Conservation (phyloP, 2,888 invertebrate genomes). For the Spilarctia lutea region DNA sequence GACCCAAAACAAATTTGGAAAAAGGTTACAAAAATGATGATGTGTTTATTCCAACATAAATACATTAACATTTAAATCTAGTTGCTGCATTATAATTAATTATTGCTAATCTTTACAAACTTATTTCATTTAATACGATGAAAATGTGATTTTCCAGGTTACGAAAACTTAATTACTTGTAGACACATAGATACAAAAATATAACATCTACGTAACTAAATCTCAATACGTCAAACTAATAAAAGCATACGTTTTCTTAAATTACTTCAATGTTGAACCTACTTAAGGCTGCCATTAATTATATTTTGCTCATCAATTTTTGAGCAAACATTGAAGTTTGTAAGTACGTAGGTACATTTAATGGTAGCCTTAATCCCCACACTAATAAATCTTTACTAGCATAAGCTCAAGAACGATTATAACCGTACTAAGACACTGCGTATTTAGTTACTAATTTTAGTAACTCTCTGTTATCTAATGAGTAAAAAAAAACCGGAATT, state of each 20-base stretch:
- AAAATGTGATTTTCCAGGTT: too few species aligned
- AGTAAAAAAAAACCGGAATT: neutral
- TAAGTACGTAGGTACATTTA: neutral
- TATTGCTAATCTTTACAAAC: neutral
- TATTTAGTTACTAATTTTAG: neutral
- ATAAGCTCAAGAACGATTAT: neutral
- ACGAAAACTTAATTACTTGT: neutral
- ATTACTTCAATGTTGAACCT: neutral
- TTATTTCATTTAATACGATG: neutral
- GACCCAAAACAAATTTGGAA: neutral
- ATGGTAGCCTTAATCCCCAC: neutral
- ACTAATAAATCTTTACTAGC: conserved; percentile 4
- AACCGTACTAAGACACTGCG: neutral
- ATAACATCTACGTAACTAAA: conserved; percentile 3
- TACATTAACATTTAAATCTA: neutral
- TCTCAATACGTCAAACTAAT: conserved; percentile 4
- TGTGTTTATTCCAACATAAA: neutral
- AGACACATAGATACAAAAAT: conserved; percentile 4
- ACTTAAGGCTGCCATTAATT: neutral
- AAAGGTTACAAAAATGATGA: neutral
- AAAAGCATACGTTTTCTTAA: conserved; percentile 7
- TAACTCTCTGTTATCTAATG: neutral
- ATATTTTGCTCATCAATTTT: too few species aligned
- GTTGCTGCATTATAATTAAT: neutral
- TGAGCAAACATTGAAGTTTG: neutral